These are phyloP conservation scores for Bombus haemorrhoidalis DNA, from an alignment of 1,140 invertebrate genomes.

Conservation along the genomic window DNA sequence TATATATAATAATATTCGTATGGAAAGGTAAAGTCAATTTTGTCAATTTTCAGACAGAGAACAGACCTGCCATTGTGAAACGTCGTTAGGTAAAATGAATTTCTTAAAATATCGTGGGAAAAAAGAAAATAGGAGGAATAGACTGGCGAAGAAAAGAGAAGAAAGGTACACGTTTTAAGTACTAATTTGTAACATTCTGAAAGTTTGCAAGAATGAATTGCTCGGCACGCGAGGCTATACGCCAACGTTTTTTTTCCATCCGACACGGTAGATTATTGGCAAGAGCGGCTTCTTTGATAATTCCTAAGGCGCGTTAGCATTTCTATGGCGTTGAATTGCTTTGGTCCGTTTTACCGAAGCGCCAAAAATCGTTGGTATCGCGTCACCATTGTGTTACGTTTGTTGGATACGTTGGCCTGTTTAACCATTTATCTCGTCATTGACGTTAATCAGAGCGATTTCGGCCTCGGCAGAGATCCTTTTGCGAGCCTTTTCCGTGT, in stretches of 20 bases:
- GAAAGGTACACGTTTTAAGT: background rate
- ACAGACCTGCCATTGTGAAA: background rate
- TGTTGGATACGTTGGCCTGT: conserved; percentile 56
- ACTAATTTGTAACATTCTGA: conserved; percentile 55
- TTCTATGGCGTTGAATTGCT: conserved; percentile 65
- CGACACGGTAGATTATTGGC: conserved; percentile 58
- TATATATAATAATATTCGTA: background rate
- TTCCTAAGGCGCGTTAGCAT: conserved; percentile 66
- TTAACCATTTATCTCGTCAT: conserved; percentile 68
- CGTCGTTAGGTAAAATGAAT: background rate
- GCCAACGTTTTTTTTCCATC: conserved; percentile 42
- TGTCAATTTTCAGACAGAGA: background rate
- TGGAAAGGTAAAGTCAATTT: background rate
- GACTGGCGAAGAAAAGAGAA: background rate
- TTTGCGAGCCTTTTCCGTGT: background rate
- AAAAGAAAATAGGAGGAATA: background rate
- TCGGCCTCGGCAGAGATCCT: background rate
- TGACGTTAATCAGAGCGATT: conserved; percentile 62
- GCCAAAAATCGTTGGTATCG: conserved; percentile 51
- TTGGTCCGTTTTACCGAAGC: conserved; percentile 46
- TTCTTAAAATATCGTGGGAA: background rate
- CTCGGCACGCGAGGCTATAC: conserved; percentile 58
- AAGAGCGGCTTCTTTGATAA: conserved; percentile 63
- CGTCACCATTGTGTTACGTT: conserved; percentile 54
- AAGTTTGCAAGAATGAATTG: conserved; percentile 36